Evolutionary conservation across 2,113 vertebrate species (phyloP).

Genomic region (Reinhardtius hippoglossoides): DNA sequence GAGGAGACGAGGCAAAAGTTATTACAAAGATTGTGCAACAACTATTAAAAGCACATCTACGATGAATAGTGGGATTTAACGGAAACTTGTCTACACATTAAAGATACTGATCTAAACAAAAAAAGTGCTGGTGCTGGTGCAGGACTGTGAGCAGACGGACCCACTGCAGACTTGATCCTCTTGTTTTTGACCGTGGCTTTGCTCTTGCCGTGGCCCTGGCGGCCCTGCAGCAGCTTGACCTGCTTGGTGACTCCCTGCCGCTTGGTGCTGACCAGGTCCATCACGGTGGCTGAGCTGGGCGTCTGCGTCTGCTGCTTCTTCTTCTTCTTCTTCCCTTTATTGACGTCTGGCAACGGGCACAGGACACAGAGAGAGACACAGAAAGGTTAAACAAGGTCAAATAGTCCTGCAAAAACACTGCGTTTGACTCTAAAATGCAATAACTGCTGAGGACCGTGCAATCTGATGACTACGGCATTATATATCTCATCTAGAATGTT

Average conservation of each 20-base stretch:
- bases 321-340: conserved; percentile 42
- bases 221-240: conserved; percentile 73
- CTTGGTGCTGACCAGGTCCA: conserved; percentile 75
- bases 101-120: too few species aligned
- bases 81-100: too few species aligned
- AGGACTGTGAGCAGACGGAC: conserved; percentile 52
- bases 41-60: not conserved
- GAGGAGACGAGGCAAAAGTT: not conserved
- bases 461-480: too few species aligned
- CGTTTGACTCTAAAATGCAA: not conserved
- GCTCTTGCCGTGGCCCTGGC: conserved; percentile 60
- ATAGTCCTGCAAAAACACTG: not conserved
- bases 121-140: too few species aligned
- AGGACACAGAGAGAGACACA: not conserved
- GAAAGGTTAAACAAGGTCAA: not conserved
- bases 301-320: conserved; percentile 36
- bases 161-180: conserved; percentile 77
- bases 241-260: conserved; percentile 77
- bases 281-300: conserved; percentile 44
- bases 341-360: conserved; percentile 32
- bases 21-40: not conserved
- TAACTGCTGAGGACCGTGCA: not conserved
- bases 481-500: too few species aligned
- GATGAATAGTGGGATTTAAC: too few species aligned
- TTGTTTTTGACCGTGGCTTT: conserved; percentile 83